Percentiles rank a stretch among this genome's conserved stretches.
phyloP scores from a whole-genome alignment of 2,888 invertebrate genomes.

The Pristionchus fissidentatus region DNA sequence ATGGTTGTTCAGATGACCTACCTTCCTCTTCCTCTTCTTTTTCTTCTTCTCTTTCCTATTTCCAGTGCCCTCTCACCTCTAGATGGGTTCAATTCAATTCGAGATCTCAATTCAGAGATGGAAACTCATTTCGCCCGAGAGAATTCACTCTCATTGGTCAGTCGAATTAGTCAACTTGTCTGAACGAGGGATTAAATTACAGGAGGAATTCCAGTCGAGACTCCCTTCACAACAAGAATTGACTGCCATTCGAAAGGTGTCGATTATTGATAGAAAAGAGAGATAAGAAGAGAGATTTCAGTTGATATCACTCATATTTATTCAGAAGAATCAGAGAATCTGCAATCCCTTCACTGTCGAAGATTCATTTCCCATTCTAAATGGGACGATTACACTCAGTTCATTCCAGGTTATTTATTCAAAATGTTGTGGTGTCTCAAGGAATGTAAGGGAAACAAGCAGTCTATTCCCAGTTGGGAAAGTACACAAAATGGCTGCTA shows the following conservation, averaged over 20 bases:
- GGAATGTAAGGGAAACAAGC: too few relatives aligned
- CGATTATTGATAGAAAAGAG: neutral
- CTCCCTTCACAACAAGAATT: neutral
- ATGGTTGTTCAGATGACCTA: neutral
- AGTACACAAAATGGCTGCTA: too few relatives aligned
- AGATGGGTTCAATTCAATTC: slow-evolving; percentile 17
- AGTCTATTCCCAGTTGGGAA: too few relatives aligned
- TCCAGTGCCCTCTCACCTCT: slow-evolving; percentile 31
- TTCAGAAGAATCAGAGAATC: slow-evolving; percentile 4
- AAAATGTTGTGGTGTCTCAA: too few relatives aligned
- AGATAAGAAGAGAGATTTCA: neutral
- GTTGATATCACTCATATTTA: slow-evolving; percentile 1
- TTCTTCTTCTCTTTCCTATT: slow-evolving; percentile 36
- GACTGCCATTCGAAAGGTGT: slow-evolving; percentile 2
- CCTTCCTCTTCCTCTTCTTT: slow-evolving; percentile 4
- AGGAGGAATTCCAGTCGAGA: slow-evolving; percentile 39
- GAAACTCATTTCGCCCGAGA: slow-evolving; percentile 33
- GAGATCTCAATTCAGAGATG: slow-evolving; percentile 32
- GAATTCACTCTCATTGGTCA: slow-evolving; percentile 30
- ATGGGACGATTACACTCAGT: slow-evolving; percentile 12
- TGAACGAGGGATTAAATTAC: neutral
- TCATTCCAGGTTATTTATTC: slow-evolving; percentile 42
- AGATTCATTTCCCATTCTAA: neutral
- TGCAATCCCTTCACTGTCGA: neutral
- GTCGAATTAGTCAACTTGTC: slow-evolving; percentile 2